These are phyloP conservation scores for Leptinotarsa lineolata DNA, from an alignment of 1,140 invertebrate species.

Conservation along the genomic window DNA sequence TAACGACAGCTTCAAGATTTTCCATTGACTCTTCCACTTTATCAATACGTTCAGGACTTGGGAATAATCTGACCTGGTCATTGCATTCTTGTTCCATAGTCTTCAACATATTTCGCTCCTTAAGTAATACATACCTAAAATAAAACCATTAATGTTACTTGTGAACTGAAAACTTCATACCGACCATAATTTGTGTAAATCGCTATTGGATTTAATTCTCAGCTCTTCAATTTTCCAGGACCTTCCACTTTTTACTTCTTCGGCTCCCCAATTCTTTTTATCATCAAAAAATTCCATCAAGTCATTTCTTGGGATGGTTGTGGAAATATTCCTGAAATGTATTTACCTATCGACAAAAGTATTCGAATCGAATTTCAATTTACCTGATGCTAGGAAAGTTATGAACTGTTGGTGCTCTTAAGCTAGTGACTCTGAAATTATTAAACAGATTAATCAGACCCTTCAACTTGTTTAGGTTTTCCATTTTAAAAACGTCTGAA, in stretches of 20 bases:
- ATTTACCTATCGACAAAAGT: no score
- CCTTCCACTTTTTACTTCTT: constrained; percentile 80
- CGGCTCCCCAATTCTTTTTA: constrained; percentile 81
- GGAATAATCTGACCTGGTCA: constrained; percentile 73
- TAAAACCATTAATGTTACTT: constrained; percentile 2
- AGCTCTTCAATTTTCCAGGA: constrained; percentile 91
- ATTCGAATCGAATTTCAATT: not conserved
- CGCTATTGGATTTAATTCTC: constrained; percentile 91
- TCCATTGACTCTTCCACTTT: constrained; percentile 96
- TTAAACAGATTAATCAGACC: not conserved
- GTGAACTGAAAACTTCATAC: constrained; percentile 36
- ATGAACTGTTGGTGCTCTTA: not conserved
- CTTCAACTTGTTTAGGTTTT: not conserved
- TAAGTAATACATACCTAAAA: constrained; percentile 85
- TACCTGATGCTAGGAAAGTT: not conserved
- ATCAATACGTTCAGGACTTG: constrained; percentile 93
- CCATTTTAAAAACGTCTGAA: not conserved
- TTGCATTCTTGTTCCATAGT: constrained; percentile 92
- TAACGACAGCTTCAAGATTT: constrained; percentile 88
- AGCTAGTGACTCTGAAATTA: not conserved
- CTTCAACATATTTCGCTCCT: constrained; percentile 95
- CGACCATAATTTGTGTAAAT: constrained; percentile 97
- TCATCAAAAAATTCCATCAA: constrained; percentile 94
- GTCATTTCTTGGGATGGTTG: constrained; percentile 28
- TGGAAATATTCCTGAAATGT: constrained; percentile 30